Evolutionary conservation across 1,140 invertebrate genomes (phyloP), one percentile per base, ranked within the genome.

Genomic region (Diorhabda carinulata): DNA sequence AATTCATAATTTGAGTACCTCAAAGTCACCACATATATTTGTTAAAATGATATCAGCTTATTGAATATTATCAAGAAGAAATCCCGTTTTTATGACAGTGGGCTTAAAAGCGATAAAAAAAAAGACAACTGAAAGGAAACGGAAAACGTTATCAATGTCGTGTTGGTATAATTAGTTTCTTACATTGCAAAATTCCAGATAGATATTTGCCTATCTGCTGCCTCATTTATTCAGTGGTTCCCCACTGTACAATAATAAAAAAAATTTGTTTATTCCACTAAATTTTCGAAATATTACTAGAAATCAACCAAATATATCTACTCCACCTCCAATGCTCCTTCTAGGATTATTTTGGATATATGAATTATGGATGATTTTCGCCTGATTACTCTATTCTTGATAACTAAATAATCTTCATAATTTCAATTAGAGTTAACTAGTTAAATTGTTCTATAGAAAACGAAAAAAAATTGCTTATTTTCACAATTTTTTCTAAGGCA

Each of bases 101-200:
- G 41, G 43, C 56, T 56, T 41, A 25, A 40, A 57, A 57, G 64
- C 25, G 64, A 65, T 65, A 65, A 65, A 65, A 25, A 25, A 25
- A 65, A 43, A 47, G 64, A 65, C 64, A 47, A 65, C 52, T 41
- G 64, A 65, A 65, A 65, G 64, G 64, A 65, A 65, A 65, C 64
- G 64, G 64, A 65, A 65, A 57, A 41, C 47, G 40, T 9, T 65
- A 65, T 65, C 64, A 65, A n/a, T 57, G 25, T 10, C 47, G 52
- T 65, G 64, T 57, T 65, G 25, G 56, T 57, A 47, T 65, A 57
- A 65, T 65, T 65, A 57, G 64, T 9, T 41, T 65, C 52, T 57
- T 62, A 62, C 10, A 43, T 42, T 43, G 61, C 61, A 43, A 62
- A 62, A 62, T 62, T 44, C 61, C 61, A 43, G 44, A 62, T 44